Evolutionary conservation across 2,797 vertebrate species (phyloP).

Genomic region (Muscicapa comitata): DNA sequence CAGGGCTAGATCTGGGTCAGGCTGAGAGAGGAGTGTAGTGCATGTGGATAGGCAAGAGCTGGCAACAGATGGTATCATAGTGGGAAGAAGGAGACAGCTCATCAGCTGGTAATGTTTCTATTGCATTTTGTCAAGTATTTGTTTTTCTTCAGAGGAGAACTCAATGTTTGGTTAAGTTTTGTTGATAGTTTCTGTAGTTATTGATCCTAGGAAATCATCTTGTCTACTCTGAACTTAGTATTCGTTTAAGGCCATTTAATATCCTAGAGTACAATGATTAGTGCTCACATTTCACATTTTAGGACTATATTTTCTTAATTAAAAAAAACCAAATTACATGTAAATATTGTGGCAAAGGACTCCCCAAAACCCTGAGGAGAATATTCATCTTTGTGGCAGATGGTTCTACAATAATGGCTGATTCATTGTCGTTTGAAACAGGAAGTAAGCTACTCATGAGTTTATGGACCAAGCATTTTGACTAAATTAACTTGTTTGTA

Average conservation of each 20-base stretch:
- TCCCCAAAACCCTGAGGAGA: background rate
- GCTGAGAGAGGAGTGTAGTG: background rate
- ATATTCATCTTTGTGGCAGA: background rate
- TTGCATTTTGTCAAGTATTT: background rate
- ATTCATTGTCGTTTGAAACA: background rate
- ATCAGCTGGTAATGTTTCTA: background rate
- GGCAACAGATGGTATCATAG: background rate
- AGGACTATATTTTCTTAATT: background rate
- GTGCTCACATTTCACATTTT: background rate
- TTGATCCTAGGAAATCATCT: background rate
- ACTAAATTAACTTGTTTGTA: background rate
- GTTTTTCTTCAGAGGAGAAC: background rate
- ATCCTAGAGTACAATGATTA: background rate
- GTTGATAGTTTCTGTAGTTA: background rate
- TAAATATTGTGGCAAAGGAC: background rate
- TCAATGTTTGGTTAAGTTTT: background rate
- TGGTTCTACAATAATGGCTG: background rate
- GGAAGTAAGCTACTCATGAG: background rate
- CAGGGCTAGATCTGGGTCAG: background rate
- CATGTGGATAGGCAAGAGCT: background rate
- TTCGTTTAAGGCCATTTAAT: background rate
- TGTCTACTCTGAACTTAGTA: background rate
- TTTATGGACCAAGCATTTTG: background rate
- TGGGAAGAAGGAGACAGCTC: conserved; percentile 19
- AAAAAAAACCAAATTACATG: background rate